phyloP scores from a whole-genome alignment of 2,797 vertebrate species.

The Acipenser ruthenus region DNA sequence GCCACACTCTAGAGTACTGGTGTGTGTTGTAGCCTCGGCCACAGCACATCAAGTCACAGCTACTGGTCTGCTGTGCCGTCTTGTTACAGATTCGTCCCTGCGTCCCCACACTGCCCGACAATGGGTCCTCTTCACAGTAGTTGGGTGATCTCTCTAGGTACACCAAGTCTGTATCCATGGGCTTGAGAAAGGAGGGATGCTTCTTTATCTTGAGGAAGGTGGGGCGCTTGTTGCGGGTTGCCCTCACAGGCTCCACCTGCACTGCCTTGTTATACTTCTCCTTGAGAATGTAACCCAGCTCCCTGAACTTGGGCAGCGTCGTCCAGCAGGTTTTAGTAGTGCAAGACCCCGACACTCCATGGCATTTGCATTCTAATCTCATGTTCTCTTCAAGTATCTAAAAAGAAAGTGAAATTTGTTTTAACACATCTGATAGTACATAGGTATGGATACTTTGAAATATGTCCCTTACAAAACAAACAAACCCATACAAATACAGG shows the following conservation, averaged over 20 bases:
- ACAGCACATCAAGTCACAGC: conserved; percentile 94
- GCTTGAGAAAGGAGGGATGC: conserved; percentile 86
- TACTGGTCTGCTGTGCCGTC: conserved; percentile 80
- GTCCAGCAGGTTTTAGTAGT: conserved; percentile 98
- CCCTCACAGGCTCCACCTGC: conserved; percentile 87
- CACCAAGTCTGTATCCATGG: conserved; percentile 89
- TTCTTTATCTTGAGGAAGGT: conserved; percentile 96
- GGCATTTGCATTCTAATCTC: conserved; percentile 93
- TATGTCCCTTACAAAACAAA: too few relatives aligned
- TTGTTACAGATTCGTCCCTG: conserved; percentile 94
- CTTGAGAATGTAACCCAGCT: conserved; percentile 90
- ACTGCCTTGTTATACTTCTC: conserved; percentile 90
- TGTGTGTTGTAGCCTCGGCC: conserved; percentile 94
- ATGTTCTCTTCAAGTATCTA: conserved; percentile 91
- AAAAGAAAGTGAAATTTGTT: conserved; percentile 15
- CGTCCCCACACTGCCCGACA: conserved; percentile 86
- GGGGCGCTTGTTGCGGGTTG: conserved; percentile 87
- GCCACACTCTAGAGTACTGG: conserved; percentile 91
- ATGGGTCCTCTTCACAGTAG: conserved; percentile 88
- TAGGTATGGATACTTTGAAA: too few relatives aligned
- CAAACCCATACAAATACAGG: too few relatives aligned
- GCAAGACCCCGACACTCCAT: conserved; percentile 90
- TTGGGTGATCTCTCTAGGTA: conserved; percentile 93
- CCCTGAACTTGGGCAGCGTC: conserved; percentile 88
- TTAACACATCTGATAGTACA: too few relatives aligned